These are phyloP conservation scores for Limnothrissa miodon DNA, from an alignment of 2,113 vertebrate species.

Conservation along the genomic window DNA sequence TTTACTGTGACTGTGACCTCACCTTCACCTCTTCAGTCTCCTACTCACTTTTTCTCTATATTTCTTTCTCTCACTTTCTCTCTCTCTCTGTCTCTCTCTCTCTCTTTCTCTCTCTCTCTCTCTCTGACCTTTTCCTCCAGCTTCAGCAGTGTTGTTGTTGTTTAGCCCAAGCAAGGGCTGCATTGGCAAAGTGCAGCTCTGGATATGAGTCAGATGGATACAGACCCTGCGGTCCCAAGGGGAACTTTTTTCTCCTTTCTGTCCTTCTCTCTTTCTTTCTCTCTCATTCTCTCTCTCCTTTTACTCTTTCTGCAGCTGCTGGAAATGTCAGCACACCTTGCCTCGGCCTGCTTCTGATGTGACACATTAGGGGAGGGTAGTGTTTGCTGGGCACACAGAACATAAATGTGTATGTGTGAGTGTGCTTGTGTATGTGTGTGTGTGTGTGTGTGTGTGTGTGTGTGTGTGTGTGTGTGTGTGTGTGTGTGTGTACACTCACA, in stretches of 20 bases:
- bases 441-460: conserved; percentile 13
- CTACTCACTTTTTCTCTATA: background rate
- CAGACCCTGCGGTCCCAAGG: background rate
- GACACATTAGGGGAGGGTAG: background rate
- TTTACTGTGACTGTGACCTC: no score
- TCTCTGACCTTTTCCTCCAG: background rate
- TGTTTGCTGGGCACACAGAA: background rate
- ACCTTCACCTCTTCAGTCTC: no score
- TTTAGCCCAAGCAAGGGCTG: background rate
- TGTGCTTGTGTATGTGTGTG: background rate
- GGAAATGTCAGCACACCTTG: background rate
- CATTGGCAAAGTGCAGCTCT: background rate
- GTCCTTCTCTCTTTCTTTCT: background rate
- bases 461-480: background rate
- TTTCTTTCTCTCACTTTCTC: background rate
- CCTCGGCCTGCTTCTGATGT: background rate
- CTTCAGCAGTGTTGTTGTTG: background rate
- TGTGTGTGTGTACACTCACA: background rate
- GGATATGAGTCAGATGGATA: background rate
- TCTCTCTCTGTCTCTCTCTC: background rate
- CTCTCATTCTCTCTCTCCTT: background rate
- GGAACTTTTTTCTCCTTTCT: background rate
- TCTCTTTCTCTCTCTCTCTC: background rate
- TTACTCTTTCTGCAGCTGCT: background rate
- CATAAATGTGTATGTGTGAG: background rate